A percentile compares a stretch with the other conserved stretches of the same genome.
Evolutionary conservation across 2,888 invertebrate species (phyloP).

Genomic region (Dioctria rufipes): DNA sequence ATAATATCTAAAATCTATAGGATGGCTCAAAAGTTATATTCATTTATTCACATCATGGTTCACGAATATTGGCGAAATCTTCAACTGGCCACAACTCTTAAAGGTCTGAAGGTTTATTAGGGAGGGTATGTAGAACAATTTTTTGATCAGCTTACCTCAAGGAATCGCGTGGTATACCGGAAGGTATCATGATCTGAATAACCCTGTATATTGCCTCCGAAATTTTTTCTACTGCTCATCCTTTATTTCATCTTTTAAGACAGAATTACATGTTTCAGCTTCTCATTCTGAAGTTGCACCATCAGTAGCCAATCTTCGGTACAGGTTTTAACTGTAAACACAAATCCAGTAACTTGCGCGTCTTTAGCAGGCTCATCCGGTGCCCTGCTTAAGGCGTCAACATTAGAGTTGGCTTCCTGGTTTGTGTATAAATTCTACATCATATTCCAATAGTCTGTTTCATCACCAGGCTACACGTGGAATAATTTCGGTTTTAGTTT

Average conservation of each 20-base stretch:
- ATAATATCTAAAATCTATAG: no score
- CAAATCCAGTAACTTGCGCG: background rate
- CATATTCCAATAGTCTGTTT: slow-evolving; percentile 58
- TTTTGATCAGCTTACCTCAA: no score
- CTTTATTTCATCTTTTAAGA: slow-evolving; percentile 51
- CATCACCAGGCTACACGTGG: slow-evolving; percentile 61
- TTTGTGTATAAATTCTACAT: slow-evolving; percentile 59
- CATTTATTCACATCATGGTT: no score
- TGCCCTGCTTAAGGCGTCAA: slow-evolving; percentile 56
- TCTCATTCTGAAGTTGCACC: slow-evolving; percentile 58
- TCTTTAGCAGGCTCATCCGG: slow-evolving; percentile 45
- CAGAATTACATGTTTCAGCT: slow-evolving; percentile 50
- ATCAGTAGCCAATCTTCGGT: slow-evolving; percentile 59
- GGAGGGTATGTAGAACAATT: no score
- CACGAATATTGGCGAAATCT: no score
- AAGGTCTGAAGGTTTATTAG: no score
- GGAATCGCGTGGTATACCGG: no score
- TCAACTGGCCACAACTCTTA: no score
- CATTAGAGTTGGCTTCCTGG: slow-evolving; percentile 57
- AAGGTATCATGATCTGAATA: no score
- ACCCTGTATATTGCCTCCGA: slow-evolving; percentile 54
- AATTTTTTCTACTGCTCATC: slow-evolving; percentile 54
- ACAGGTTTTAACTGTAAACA: background rate
- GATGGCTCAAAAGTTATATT: no score
- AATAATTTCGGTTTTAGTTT: slow-evolving; percentile 46